Evolutionary conservation across 1,140 invertebrate genomes (phyloP), one percentile per base, ranked within the genome.

Genomic region (Bilobella aurantiaca): DNA sequence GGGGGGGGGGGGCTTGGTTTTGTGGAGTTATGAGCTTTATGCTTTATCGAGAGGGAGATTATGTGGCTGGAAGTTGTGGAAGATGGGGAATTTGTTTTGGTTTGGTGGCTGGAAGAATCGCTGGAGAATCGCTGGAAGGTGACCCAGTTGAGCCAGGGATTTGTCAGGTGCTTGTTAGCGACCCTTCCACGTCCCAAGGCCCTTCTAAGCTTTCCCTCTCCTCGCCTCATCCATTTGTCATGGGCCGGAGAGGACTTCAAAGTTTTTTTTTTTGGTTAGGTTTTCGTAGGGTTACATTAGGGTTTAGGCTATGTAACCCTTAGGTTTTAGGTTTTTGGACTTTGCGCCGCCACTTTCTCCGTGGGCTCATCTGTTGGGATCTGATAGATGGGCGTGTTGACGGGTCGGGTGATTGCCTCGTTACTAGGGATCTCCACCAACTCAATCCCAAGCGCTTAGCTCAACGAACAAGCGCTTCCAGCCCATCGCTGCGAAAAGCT

Each of bases 151-250:
- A 73, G 71, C 71, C 64, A 34, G 68, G 71, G 71, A 73, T 73
- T 73, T 73, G 71, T 73, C 71, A 70, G 68, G 67, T 68, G 69
- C 68, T 73, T 70, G 71, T 70, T 73, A 73, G 69, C 71, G 69
- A 73, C 68, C 71, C 63, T 62, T 65, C 64, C 71, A 72, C 71
- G 71, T 73, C 68, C 64, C 67, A n/a, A n/a, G n/a, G n/a, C n/a
- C n/a, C n/a, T n/a, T 63, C 62, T 73, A 73, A 73, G 71, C 71
- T 69, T 73, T 37, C n/a, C n/a, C n/a, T n/a, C n/a, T n/a, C n/a
- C 3, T 25, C n/a, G 57, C 57, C 66, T 64, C 66, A 67, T 73
- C 71, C 71, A 73, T 73, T 73, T 70, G 71, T 73, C 71, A 73
- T 73, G 62, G n/a, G 62, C 61, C 23, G 25, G 49, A 12, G 12